Evolutionary conservation across 2,797 vertebrate genomes (phyloP), one percentile per base, ranked within the genome.

Genomic region (Sphenopsis melanotis): DNA sequence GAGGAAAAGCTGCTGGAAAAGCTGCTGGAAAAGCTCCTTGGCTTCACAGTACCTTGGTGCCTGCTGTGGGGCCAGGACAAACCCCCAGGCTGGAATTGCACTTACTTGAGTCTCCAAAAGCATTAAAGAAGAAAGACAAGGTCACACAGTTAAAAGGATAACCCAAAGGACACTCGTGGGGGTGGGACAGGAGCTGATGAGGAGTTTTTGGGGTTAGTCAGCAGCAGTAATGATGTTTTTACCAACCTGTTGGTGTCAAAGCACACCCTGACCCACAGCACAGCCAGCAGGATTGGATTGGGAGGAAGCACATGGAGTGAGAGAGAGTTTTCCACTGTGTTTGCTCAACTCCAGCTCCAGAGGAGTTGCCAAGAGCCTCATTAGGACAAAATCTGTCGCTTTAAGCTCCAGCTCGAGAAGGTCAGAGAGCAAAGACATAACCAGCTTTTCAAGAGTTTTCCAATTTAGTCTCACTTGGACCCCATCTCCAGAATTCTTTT

Each of bases 91-190:
- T 78, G 24, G 22, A 66, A n/a, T 20, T 86, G 83, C 94, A 95
- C 94, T 96, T 96, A 86, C 94, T 95, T 93, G 91, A 83, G 76
- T 82, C 80, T 92, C 95, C 95, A 94, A 93, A 59, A 88, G 87
- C 96, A 83, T 90, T 92, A 92, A 86, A 86, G 91, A 77, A 93
- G 92, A 95, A 90, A 95, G 76, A 89, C 13, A 96, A 82, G 44
- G 1, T 92, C 72, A 92, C 75, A 92, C 0, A 65, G 89, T 55
- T 47, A 75, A 47, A 47, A 61, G 80, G 44, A 88, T 5, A 61
- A 76, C 34, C 70, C 89, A 59, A 36, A 90, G 79, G 85, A 55
- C 34, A 8, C 94, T 53, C 6, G 5, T 12, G 4, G 11, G 65
- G 41, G 23, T 3, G 19, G 53, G 41, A 46, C 82, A 90, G 89